phyloP scores from a whole-genome alignment of 2,113 vertebrate species.

The Erythrocercus mccallii region DNA sequence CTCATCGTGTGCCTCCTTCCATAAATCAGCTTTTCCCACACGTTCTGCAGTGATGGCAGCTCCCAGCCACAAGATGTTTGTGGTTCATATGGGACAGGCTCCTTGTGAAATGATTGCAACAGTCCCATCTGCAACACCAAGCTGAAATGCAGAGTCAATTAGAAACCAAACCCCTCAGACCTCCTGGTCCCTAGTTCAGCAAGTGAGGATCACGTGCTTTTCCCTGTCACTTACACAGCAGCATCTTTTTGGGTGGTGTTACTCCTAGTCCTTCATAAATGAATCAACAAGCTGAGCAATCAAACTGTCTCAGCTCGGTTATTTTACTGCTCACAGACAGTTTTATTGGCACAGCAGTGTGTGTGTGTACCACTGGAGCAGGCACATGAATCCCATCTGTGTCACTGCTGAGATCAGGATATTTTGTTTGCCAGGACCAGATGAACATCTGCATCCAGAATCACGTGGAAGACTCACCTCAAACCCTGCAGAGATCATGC shows the following conservation, averaged over 20 bases:
- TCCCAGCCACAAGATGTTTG: neutral
- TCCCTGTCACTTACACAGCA: neutral
- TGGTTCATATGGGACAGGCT: neutral
- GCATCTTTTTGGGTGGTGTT: neutral
- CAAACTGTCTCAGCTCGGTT: neutral
- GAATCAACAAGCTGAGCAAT: neutral
- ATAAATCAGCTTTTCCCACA: conserved; percentile 36
- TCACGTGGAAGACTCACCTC: neutral
- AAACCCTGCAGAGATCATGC: neutral
- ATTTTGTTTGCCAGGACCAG: neutral
- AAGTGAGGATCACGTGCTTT: neutral
- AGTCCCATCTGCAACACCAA: neutral
- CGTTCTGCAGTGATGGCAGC: neutral
- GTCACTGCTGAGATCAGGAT: neutral
- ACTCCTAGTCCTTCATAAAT: neutral
- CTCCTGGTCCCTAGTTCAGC: neutral
- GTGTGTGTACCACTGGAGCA: neutral
- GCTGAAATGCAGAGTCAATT: neutral
- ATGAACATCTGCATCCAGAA: neutral
- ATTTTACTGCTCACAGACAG: neutral
- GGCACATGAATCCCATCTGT: neutral
- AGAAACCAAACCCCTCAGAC: neutral
- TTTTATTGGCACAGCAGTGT: neutral
- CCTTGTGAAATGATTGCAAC: neutral
- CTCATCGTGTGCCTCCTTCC: neutral